Evolutionary conservation across 1,140 invertebrate species (phyloP).

Genomic region (Hycleus phaleratus): DNA sequence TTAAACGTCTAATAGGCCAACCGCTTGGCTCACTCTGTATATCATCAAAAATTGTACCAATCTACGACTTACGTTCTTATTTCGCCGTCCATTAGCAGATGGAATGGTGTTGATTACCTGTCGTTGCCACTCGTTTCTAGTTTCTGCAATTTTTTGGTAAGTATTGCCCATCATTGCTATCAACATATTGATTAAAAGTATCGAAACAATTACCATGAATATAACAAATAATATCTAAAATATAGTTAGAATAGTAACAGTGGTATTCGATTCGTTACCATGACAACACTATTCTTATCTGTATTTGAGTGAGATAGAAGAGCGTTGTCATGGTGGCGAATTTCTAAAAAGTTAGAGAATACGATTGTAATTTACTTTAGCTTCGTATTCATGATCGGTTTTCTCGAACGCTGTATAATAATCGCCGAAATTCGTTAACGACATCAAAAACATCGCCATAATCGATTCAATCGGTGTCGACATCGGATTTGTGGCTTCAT

Average conservation of each 20-base stretch:
- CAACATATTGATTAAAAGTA: slow-evolving; percentile 95
- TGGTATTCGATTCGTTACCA: no score
- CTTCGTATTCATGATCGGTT: slow-evolving; percentile 80
- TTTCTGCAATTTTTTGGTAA: slow-evolving; percentile 95
- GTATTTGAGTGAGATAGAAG: no score
- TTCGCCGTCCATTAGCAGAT: no score
- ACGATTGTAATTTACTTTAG: slow-evolving; percentile 57
- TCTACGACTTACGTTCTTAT: no score
- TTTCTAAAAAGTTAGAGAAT: no score
- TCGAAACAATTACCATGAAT: slow-evolving; percentile 94
- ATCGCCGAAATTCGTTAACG: slow-evolving; percentile 90
- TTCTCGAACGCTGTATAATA: slow-evolving; percentile 84
- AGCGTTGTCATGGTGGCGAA: no score
- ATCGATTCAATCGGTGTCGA: slow-evolving; percentile 86
- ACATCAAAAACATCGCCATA: slow-evolving; percentile 97
- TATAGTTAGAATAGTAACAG: neutral
- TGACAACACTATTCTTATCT: no score
- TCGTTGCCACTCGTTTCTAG: slow-evolving; percentile 95
- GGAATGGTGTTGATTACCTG: slow-evolving; percentile 44
- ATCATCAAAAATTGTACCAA: no score
- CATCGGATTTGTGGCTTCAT: slow-evolving; percentile 75
- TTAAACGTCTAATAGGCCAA: no score
- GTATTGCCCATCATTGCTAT: slow-evolving; percentile 99
- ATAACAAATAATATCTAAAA: slow-evolving; percentile 82
- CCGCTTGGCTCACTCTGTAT: no score